These are phyloP conservation scores for Thamnophis elegans DNA, from an alignment of 2,797 vertebrate genomes.

Conservation along the genomic window DNA sequence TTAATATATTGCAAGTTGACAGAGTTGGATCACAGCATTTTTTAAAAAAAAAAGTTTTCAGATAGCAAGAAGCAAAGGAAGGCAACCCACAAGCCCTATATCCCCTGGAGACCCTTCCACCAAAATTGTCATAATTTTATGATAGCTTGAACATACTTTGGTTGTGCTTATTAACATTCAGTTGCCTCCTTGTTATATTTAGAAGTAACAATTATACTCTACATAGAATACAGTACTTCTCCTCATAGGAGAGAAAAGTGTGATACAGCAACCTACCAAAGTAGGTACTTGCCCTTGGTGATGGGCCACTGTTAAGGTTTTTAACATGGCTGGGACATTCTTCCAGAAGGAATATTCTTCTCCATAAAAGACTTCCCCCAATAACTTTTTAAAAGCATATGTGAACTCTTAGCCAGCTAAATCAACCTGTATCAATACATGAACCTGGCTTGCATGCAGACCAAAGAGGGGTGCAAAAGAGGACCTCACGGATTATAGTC, in stretches of 20 bases:
- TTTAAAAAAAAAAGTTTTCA: not conserved
- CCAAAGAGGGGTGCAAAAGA: not conserved
- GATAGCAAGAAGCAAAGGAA: not conserved
- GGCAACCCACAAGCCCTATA: not conserved
- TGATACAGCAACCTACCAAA: not conserved
- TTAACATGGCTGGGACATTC: not conserved
- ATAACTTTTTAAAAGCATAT: not conserved
- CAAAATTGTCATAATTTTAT: not conserved
- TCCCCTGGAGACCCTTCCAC: not conserved
- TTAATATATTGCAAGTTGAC: not conserved
- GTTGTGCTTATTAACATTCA: not conserved
- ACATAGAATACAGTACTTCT: not conserved
- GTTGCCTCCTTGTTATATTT: not conserved
- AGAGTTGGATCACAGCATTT: not conserved
- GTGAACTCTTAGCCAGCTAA: not conserved
- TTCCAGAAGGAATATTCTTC: not conserved
- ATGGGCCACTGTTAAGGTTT: not conserved
- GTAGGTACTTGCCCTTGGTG: not conserved
- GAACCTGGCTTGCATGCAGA: not conserved
- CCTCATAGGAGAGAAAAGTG: not conserved
- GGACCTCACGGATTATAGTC: not conserved
- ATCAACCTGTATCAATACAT: not conserved
- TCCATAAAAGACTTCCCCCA: not conserved
- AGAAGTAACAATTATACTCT: not conserved
- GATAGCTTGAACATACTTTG: not conserved